Conservation (phyloP, 2,113 vertebrate genomes). For the Tragelaphus strepsiceros region DNA sequence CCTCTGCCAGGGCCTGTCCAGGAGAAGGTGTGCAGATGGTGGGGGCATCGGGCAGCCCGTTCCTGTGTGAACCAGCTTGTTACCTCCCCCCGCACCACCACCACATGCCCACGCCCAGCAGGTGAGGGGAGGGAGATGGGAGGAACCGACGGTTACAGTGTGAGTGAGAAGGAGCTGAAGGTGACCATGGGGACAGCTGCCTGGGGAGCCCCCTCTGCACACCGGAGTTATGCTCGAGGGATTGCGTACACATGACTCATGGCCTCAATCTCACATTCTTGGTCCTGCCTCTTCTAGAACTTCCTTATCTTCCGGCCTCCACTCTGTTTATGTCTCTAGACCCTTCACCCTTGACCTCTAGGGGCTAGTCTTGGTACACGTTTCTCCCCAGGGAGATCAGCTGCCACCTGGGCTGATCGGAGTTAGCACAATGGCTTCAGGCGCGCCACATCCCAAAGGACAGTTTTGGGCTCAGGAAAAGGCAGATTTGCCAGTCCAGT, state of each 20-base stretch:
- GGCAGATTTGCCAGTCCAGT: too few species aligned
- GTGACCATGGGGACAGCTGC: rapidly evolving
- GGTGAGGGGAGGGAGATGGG: neutral
- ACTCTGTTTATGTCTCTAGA: neutral
- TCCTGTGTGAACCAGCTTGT: neutral
- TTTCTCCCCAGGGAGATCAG: neutral
- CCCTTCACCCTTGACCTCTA: neutral
- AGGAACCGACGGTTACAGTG: rapidly evolving
- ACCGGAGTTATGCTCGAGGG: rapidly evolving
- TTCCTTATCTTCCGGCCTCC: neutral
- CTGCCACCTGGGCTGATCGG: rapidly evolving
- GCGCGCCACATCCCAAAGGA: rapidly evolving
- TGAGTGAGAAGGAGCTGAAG: too few species aligned
- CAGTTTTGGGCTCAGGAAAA: neutral
- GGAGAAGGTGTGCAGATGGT: neutral
- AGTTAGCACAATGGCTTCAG: rapidly evolving
- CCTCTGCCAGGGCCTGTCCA: neutral
- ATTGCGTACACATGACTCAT: rapidly evolving
- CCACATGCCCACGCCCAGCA: rapidly evolving
- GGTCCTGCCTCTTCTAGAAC: neutral
- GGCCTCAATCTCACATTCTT: neutral
- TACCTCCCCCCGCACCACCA: rapidly evolving
- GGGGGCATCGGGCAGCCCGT: rapidly evolving
- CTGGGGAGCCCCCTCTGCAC: neutral
- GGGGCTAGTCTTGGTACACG: neutral